phyloP scores from a whole-genome alignment of 2,113 vertebrate species.

The Eulemur macaco region DNA sequence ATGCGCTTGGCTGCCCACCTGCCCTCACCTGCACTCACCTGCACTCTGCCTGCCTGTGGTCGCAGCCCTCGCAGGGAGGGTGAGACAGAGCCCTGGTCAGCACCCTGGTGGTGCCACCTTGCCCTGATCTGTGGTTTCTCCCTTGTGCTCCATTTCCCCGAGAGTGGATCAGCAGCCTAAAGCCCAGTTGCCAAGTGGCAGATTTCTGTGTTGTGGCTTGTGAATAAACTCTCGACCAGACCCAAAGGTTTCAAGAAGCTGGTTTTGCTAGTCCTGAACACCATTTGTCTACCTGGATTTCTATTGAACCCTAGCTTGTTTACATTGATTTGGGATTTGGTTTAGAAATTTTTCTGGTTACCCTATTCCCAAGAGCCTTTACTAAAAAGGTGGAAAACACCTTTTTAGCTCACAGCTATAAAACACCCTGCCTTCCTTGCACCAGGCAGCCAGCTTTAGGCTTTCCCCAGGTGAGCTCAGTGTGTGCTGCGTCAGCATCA shows the following conservation, averaged over 20 bases:
- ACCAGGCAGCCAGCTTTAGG: not conserved
- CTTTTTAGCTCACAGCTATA: not conserved
- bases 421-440: not conserved
- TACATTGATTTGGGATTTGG: not conserved
- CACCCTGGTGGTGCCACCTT: not conserved
- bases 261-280: not conserved
- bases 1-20: not conserved
- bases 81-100: not conserved
- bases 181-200: not conserved
- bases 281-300: not conserved
- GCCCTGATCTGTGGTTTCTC: not conserved
- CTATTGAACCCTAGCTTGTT: not conserved
- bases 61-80: not conserved
- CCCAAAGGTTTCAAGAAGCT: not conserved
- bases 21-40: too few species aligned
- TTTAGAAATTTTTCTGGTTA: not conserved
- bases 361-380: not conserved
- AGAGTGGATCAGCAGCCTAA: not conserved
- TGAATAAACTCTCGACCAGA: not conserved
- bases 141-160: not conserved
- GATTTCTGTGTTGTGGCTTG: not conserved
- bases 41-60: too few species aligned
- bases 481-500: not conserved
- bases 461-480: not conserved
- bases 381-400: not conserved